These are phyloP conservation scores for Musca vetustissima DNA, from an alignment of 1,140 invertebrate species.

Conservation along the genomic window DNA sequence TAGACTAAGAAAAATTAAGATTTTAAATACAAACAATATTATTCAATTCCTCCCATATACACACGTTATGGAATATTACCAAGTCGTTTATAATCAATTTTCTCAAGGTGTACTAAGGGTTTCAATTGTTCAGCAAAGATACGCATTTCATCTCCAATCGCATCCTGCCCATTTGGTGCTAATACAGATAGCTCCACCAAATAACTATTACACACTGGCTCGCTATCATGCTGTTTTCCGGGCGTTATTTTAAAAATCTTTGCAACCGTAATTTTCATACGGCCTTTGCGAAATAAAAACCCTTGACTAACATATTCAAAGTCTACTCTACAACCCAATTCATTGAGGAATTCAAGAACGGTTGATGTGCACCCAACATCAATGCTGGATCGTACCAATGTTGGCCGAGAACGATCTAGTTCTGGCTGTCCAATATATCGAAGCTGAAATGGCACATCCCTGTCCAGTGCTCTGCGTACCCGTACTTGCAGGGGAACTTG, in stretches of 20 bases:
- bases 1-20: too few species aligned
- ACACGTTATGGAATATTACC: constrained; percentile 63
- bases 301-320: constrained; percentile 92
- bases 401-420: constrained; percentile 85
- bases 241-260: constrained; percentile 88
- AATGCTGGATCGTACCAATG: constrained; percentile 86
- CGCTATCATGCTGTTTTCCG: constrained; percentile 70
- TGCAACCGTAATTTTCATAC: constrained; percentile 95
- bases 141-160: constrained; percentile 94
- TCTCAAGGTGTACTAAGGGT: constrained; percentile 87
- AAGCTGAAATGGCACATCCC: constrained; percentile 81
- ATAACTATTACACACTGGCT: constrained; percentile 89
- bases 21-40: too few species aligned
- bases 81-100: constrained; percentile 84
- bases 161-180: constrained; percentile 89
- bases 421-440: constrained; percentile 90
- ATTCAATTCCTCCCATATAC: too few species aligned
- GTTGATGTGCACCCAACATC: constrained; percentile 89
- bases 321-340: constrained; percentile 86
- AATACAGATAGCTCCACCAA: constrained; percentile 92
- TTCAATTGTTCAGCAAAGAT: constrained; percentile 93
- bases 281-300: constrained; percentile 93
- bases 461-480: constrained; percentile 73
- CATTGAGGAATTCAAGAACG: constrained; percentile 87
- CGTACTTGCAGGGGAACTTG: constrained; percentile 66